Percentiles rank a stretch among this genome's conserved stretches.
These are phyloP conservation scores for Rhopalosiphum padi DNA, from an alignment of 1,140 invertebrate species.

Conservation along the genomic window DNA sequence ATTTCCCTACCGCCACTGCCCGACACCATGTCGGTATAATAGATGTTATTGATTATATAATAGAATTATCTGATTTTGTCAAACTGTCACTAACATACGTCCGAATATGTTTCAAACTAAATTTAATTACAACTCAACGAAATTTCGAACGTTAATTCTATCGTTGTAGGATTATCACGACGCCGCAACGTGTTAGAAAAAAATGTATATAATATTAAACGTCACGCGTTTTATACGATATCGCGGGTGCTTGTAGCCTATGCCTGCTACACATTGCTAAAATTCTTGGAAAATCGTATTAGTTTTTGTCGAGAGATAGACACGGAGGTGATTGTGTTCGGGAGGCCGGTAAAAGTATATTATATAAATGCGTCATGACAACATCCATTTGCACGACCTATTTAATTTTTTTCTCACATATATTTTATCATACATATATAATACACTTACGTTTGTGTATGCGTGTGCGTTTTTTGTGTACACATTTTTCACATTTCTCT, in stretches of 20 bases:
- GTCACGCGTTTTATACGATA: too few relatives aligned
- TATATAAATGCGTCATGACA: constrained; percentile 11
- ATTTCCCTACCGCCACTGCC: not conserved
- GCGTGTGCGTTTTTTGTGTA: not conserved
- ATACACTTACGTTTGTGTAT: not conserved
- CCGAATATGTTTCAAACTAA: not conserved
- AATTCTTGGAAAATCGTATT: not conserved
- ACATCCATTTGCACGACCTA: constrained; percentile 38
- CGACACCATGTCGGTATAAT: not conserved
- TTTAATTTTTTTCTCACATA: constrained; percentile 25
- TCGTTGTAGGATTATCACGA: not conserved
- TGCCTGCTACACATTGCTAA: not conserved
- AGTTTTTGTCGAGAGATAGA: constrained; percentile 1
- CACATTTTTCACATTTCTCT: constrained; percentile 38
- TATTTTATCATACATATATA: not conserved
- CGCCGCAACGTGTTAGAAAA: not conserved
- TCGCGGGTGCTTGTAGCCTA: too few relatives aligned
- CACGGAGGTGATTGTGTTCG: not conserved
- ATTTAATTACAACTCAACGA: not conserved
- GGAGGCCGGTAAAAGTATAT: not conserved
- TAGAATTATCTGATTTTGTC: not conserved
- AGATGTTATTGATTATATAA: not conserved
- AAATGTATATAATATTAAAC: not conserved
- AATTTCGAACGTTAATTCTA: not conserved
- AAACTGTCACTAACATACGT: not conserved